Conservation (phyloP, 1,140 invertebrate species). For the Contarinia nasturtii region DNA sequence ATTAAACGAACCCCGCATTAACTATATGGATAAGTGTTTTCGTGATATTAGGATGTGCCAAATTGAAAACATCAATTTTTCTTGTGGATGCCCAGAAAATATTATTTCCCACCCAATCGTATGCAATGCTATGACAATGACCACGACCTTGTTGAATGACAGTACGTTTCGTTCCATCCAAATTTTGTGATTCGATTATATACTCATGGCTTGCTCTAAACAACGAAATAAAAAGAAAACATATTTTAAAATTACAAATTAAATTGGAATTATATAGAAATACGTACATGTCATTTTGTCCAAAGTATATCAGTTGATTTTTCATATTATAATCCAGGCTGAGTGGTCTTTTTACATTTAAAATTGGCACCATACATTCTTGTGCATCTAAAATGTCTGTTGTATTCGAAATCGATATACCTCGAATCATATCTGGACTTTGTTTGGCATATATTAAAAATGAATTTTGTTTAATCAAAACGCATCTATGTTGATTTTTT, state of each 20-base stretch:
- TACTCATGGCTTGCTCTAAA: constrained; percentile 13
- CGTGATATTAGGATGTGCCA: constrained; percentile 12
- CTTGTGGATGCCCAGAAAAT: constrained; percentile 53
- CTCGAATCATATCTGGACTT: constrained; percentile 41
- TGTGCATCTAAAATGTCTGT: constrained; percentile 9
- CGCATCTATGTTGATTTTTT: constrained; percentile 32
- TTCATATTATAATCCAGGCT: constrained; percentile 48
- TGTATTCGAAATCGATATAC: constrained; percentile 25
- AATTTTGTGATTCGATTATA: constrained; percentile 52
- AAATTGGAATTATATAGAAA: neutral
- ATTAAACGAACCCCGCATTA: neutral
- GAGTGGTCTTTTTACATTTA: constrained; percentile 36
- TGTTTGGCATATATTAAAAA: constrained; percentile 44
- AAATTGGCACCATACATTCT: constrained; percentile 46
- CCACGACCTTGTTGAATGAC: constrained; percentile 34
- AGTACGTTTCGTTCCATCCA: constrained; percentile 46
- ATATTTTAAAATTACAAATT: neutral
- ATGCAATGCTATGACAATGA: constrained; percentile 36
- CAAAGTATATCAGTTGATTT: constrained; percentile 43
- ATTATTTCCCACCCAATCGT: constrained; percentile 63
- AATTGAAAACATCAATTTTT: constrained; percentile 14
- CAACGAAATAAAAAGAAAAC: neutral
- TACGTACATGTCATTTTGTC: constrained; percentile 2
- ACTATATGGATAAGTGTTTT: constrained; percentile 9
- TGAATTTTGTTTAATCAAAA: constrained; percentile 25